These are phyloP conservation scores for Oegoconia quadripuncta DNA, from an alignment of 2,888 invertebrate genomes.

Conservation along the genomic window DNA sequence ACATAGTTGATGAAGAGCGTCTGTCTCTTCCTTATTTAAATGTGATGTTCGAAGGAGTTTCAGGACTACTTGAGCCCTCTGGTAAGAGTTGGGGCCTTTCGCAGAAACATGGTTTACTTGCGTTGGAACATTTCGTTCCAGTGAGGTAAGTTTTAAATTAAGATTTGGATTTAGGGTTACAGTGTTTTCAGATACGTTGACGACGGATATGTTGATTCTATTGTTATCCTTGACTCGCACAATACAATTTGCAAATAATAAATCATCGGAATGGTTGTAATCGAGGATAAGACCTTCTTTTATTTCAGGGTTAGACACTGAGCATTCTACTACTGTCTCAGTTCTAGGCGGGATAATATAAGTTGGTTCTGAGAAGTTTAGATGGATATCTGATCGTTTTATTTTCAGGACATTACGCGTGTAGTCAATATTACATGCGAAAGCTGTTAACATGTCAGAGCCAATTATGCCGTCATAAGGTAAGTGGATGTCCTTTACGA, in stretches of 20 bases:
- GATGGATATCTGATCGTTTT: conserved; percentile 1
- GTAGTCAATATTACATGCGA: no score
- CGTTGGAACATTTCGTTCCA: no score
- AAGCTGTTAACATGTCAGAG: conserved; percentile 17
- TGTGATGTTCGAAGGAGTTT: conserved; percentile 16
- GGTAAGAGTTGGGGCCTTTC: no score
- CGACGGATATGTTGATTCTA: conserved; percentile 9
- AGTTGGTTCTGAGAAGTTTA: conserved; percentile 17
- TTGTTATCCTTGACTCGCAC: conserved; percentile 15
- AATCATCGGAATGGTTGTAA: conserved; percentile 10
- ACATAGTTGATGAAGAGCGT: conserved; percentile 15
- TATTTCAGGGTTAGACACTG: conserved; percentile 23
- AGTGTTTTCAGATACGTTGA: conserved; percentile 13
- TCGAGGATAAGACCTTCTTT: conserved; percentile 21
- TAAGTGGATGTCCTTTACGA: no score
- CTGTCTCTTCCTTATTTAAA: conserved; percentile 19
- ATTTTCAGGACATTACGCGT: conserved; percentile 11
- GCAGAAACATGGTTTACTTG: no score
- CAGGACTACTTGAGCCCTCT: conserved; percentile 15
- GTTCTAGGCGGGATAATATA: no score
- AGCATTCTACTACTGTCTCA: conserved; percentile 25
- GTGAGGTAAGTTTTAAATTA: conserved; percentile 3
- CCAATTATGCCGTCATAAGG: no score
- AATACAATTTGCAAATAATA: conserved; percentile 19
- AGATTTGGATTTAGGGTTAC: conserved; percentile 9